Base-by-base conservation (phyloP, 2,888 invertebrate genomes). In the Thecophora atra region DNA sequence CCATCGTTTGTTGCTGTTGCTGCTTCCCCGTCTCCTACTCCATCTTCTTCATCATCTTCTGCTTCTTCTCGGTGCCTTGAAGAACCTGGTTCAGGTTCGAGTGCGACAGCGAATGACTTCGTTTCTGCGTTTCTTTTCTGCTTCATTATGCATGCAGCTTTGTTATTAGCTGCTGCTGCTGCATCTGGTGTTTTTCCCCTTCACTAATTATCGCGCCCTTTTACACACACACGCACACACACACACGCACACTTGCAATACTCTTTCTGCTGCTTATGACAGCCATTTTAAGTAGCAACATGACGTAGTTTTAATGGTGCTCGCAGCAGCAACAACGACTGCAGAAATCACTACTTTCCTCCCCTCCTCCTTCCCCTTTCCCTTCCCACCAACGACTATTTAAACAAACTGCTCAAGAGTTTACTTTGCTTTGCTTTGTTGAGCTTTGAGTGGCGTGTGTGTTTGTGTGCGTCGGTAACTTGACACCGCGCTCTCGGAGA, bases 151-250 rank as follows among this genome's bases (percentile, higher is more conserved):
- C 58, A 60, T 17, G 30, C 58, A 60, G 13, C 47, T 11, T 47
- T 47, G 3, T n/a, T 47, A n/a, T 13, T 44, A n/a, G 44, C 13
- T 13, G 44, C 13, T 44, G 47, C 47, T n/a, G 47, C 17, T 47
- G 47, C 15, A 47, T 47, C 47, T 47, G 11, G 17, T 63, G 42
- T 3, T 54, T 54, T 54, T 21, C 21, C 2, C 37, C n/a, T n/a
- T n/a, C 28, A 24, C 26, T 58, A 58, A 58, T 58, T 58, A 58
- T 58, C 58, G 58, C 58, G 28, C 58, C 28, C 58, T 58, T 21
- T n/a, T 13, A 37, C 19, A 52, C 51, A 63, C 28, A 47, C 19
- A 44, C 60, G 62, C 47, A 51, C 47, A 51, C 69, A 42, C 60
- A 58, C 60, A 28, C 28, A 52, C n/a, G 21, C 30, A 37, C 67